Conservation (phyloP, 2,113 vertebrate genomes). For the Pituophis catenifer region DNA sequence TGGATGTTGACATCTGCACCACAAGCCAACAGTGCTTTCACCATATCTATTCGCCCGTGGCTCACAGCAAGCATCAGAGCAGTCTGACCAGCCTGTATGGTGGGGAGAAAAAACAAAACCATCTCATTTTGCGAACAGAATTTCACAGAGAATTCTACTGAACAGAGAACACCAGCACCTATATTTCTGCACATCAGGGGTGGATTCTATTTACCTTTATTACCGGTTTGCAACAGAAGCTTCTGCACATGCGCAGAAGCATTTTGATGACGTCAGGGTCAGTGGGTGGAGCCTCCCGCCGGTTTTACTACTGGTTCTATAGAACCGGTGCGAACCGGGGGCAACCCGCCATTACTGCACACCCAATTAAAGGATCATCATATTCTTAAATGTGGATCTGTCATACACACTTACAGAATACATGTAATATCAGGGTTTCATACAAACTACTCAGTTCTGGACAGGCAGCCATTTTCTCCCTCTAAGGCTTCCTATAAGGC, state of each 20-base stretch:
- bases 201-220: too few relatives aligned
- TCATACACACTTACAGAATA: background rate
- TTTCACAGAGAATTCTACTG: background rate
- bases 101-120: background rate
- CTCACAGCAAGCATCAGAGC: slow-evolving; percentile 97
- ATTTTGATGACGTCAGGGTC: too few relatives aligned
- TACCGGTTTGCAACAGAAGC: too few relatives aligned
- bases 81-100: slow-evolving; percentile 89
- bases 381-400: background rate
- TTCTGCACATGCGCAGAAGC: too few relatives aligned
- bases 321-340: too few relatives aligned
- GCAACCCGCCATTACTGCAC: background rate
- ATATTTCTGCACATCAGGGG: background rate
- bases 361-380: background rate
- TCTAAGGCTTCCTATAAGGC: background rate
- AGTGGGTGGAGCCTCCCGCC: too few relatives aligned
- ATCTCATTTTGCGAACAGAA: background rate
- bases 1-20: slow-evolving; percentile 92
- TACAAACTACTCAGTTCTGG: background rate
- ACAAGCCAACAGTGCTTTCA: slow-evolving; percentile 87
- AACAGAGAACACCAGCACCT: background rate
- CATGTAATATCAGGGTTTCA: background rate
- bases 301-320: too few relatives aligned
- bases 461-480: background rate
- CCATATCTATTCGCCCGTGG: slow-evolving; percentile 96